A percentile compares a stretch with the other conserved stretches of the same genome.
Conservation (phyloP, 2,113 vertebrate genomes). For the Crotalus tigris region DNA sequence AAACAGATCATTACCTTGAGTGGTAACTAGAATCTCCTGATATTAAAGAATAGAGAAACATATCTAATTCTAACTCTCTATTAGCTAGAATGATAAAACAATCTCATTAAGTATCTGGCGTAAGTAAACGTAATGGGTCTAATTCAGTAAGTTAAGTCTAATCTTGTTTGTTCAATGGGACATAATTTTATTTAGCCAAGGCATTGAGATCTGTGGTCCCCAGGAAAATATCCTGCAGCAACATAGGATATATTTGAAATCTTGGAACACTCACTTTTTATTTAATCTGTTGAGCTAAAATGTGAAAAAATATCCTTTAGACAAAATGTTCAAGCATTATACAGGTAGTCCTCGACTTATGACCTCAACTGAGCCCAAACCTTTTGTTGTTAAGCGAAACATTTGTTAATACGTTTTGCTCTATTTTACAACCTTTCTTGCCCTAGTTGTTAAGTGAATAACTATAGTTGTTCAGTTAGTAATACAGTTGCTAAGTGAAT, state of each 20-base stretch:
- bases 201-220: neutral
- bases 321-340: neutral
- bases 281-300: neutral
- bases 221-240: neutral
- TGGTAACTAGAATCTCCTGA: neutral
- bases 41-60: neutral
- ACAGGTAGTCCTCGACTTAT: too few relatives aligned
- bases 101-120: neutral
- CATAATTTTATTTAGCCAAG: neutral
- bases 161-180: neutral
- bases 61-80: neutral
- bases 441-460: too few relatives aligned
- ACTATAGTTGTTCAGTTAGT: too few relatives aligned
- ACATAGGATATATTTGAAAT: neutral
- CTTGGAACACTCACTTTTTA: neutral
- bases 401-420: too few relatives aligned
- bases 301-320: neutral
- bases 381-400: too few relatives aligned
- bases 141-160: neutral
- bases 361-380: too few relatives aligned
- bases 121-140: neutral
- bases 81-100: neutral
- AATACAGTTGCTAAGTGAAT: too few relatives aligned
- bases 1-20: neutral
- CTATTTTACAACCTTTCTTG: too few relatives aligned